Percentiles rank a stretch among this genome's conserved stretches.
phyloP scores from a whole-genome alignment of 2,888 invertebrate species.

The Yponomeuta evonymella region DNA sequence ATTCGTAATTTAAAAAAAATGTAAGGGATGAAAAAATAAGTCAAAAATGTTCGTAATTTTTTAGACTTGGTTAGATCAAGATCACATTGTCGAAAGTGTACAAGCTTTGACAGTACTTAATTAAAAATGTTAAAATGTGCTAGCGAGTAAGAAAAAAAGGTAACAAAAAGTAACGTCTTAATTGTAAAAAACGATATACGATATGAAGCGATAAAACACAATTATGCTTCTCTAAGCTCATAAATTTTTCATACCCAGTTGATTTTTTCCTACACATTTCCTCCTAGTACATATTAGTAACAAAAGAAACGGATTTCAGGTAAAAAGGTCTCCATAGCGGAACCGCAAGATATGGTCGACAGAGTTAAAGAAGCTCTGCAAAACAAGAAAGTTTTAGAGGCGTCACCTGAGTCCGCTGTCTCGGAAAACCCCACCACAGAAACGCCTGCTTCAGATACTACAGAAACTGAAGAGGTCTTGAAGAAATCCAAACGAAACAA shows the following conservation, averaged over 20 bases:
- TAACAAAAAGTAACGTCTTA: too few species aligned
- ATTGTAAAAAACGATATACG: too few species aligned
- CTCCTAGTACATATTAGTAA: not conserved
- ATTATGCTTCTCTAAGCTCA: not conserved
- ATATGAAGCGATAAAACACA: not conserved
- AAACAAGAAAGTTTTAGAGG: constrained; percentile 60
- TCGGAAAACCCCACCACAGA: constrained; percentile 23
- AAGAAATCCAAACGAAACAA: constrained; percentile 65
- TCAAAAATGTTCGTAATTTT: too few species aligned
- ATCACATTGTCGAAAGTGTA: too few species aligned
- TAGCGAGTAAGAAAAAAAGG: too few species aligned
- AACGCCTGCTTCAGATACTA: constrained; percentile 20
- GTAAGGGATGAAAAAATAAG: too few species aligned
- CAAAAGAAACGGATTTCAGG: constrained; percentile 61
- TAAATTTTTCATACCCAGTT: not conserved
- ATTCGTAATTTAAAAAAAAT: too few species aligned
- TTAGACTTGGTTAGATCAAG: too few species aligned
- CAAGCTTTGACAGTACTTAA: too few species aligned
- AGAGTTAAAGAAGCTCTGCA: constrained; percentile 77
- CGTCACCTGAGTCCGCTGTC: constrained; percentile 19
- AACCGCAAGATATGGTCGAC: constrained; percentile 76
- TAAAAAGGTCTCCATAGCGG: constrained; percentile 77
- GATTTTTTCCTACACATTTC: not conserved
- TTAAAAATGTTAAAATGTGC: too few species aligned
- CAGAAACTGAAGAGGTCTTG: constrained; percentile 44